Conservation (phyloP, 2,888 invertebrate genomes). For the Zygothrica quintamaculata region DNA sequence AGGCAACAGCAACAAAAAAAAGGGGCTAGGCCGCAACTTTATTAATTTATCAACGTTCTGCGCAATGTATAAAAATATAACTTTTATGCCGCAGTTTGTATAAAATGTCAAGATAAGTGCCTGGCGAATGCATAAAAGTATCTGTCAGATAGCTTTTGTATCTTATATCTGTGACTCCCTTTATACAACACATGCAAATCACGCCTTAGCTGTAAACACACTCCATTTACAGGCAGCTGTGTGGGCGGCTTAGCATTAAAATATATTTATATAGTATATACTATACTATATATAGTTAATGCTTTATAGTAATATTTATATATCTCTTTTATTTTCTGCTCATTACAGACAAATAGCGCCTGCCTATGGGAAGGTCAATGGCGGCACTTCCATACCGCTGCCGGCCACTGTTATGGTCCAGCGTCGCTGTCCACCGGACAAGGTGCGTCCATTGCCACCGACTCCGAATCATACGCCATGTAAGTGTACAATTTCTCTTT, state of each 20-base stretch:
- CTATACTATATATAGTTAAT: no score
- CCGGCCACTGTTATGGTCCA: constrained; percentile 91
- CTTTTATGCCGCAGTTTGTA: constrained; percentile 45
- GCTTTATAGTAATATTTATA: no score
- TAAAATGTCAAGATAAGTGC: constrained; percentile 39
- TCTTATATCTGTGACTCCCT: no score
- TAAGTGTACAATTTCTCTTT: constrained; percentile 74
- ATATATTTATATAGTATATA: neutral
- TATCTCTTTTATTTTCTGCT: constrained; percentile 51
- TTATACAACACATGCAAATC: constrained; percentile 63
- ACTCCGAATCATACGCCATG: constrained; percentile 86
- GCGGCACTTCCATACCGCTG: constrained; percentile 91
- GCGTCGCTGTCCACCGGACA: constrained; percentile 91
- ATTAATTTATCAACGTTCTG: constrained; percentile 66
- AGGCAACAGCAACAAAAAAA: constrained; percentile 11
- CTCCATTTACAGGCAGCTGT: constrained; percentile 23
- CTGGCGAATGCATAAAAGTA: constrained; percentile 37
- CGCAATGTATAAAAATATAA: constrained; percentile 39
- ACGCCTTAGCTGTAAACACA: constrained; percentile 47
- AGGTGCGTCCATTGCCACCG: constrained; percentile 90
- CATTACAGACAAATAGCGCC: constrained; percentile 88
- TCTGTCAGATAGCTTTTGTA: constrained; percentile 55
- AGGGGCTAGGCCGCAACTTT: constrained; percentile 60
- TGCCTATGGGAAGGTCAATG: constrained; percentile 86
- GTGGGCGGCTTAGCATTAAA: constrained; percentile 52